Evolutionary conservation across 2,888 invertebrate species (phyloP).

Genomic region (Zonitis immaculata): DNA sequence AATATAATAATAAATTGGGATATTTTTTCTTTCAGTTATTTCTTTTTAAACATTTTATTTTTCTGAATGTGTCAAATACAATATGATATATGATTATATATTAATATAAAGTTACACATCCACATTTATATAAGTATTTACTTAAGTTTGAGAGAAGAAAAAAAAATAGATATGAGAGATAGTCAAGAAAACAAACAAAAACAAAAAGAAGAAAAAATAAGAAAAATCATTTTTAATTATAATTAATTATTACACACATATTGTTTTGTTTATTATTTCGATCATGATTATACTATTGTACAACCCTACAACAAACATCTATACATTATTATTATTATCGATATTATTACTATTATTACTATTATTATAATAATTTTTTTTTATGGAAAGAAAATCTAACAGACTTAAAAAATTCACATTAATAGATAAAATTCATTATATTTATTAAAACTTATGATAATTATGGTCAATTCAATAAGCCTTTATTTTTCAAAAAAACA

Average conservation of each 20-base stretch:
- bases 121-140: conserved; percentile 38
- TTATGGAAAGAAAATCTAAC: not conserved
- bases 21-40: too few species aligned
- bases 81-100: conserved; percentile 31
- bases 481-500: too few species aligned
- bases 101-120: conserved; percentile 33
- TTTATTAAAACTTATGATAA: conserved; percentile 29
- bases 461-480: conserved; percentile 24
- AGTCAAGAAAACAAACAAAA: conserved; percentile 16
- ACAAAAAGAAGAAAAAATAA: conserved; percentile 18
- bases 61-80: conserved; percentile 38
- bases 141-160: conserved; percentile 38
- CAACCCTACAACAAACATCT: conserved; percentile 45
- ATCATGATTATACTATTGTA: conserved; percentile 37
- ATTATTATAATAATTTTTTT: not conserved
- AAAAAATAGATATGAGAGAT: conserved; percentile 25
- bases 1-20: too few species aligned
- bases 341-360: conserved; percentile 5
- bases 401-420: too few species aligned
- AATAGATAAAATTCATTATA: conserved; percentile 33
- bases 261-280: conserved; percentile 18
- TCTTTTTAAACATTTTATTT: conserved; percentile 20
- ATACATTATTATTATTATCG: conserved; percentile 30
- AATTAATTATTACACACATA: conserved; percentile 29
- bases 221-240: conserved; percentile 9